Percentiles rank a stretch among this genome's conserved stretches.
Conservation (phyloP, 2,888 invertebrate genomes). For the Anodontia alba region DNA sequence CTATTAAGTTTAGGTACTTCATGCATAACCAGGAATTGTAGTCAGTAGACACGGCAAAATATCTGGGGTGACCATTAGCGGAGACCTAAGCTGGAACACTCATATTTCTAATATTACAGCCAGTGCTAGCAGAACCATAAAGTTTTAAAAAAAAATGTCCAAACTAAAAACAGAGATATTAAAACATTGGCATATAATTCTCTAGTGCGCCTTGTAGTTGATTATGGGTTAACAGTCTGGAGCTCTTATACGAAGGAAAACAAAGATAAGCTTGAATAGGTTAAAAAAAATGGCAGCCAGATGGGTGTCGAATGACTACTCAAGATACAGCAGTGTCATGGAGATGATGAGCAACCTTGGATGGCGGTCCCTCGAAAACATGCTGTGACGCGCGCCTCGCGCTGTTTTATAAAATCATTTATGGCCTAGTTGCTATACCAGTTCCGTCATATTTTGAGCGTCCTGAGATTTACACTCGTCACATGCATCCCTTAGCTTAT, state of each 20-base stretch:
- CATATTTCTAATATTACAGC: background rate
- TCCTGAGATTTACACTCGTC: no score
- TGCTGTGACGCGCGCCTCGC: background rate
- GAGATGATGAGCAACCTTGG: background rate
- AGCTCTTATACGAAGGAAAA: background rate
- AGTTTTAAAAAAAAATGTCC: background rate
- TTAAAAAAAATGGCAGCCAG: background rate
- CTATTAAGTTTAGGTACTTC: background rate
- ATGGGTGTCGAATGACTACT: constrained; percentile 6
- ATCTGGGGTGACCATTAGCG: constrained; percentile 1
- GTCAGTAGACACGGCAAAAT: background rate
- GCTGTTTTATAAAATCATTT: background rate
- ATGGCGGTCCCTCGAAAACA: background rate
- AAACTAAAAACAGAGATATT: background rate
- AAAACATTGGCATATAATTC: background rate
- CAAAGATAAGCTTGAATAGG: background rate
- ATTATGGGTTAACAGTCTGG: background rate
- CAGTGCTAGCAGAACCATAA: background rate
- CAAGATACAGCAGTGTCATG: background rate
- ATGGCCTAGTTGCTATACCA: background rate
- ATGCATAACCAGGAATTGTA: background rate
- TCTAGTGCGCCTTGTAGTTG: background rate
- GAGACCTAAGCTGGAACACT: background rate
- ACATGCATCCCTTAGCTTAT: background rate
- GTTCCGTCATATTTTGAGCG: background rate